Evolutionary conservation across 2,113 vertebrate genomes (phyloP).

Genomic region (Etheostoma spectabile): DNA sequence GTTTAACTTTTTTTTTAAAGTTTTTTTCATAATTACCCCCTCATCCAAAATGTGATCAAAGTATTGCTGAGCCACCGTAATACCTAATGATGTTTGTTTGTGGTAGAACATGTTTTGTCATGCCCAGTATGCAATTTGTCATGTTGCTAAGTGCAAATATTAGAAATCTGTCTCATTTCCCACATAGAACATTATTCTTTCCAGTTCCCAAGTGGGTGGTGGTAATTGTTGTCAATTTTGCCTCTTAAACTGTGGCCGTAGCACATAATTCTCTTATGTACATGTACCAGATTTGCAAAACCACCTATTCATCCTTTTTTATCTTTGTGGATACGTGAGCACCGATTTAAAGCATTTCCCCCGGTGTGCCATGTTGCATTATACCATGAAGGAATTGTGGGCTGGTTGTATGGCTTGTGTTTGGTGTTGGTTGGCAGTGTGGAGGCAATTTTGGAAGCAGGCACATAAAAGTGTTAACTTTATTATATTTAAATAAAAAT

Average conservation of each 20-base stretch:
- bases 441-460: conserved; percentile 31
- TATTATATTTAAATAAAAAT: neutral
- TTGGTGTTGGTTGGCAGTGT: conserved; percentile 51
- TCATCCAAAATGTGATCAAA: conserved; percentile 8
- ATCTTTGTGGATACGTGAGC: conserved; percentile 42
- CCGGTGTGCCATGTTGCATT: conserved; percentile 61
- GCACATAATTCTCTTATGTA: conserved; percentile 54
- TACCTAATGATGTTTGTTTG: conserved; percentile 48
- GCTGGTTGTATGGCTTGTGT: conserved; percentile 47
- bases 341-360: conserved; percentile 49
- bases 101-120: conserved; percentile 47
- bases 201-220: conserved; percentile 53
- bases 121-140: conserved; percentile 33
- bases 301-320: conserved; percentile 52
- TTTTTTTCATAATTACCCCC: conserved; percentile 2
- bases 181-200: conserved; percentile 52
- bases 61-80: conserved; percentile 10
- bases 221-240: conserved; percentile 58
- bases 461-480: conserved; percentile 25
- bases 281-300: conserved; percentile 57
- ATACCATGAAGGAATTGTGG: conserved; percentile 62
- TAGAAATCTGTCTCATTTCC: conserved; percentile 60
- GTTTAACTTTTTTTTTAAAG: neutral
- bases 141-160: conserved; percentile 43
- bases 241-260: conserved; percentile 53